phyloP scores from a whole-genome alignment of 1,140 invertebrate species.

The Sminthurinus signatus region DNA sequence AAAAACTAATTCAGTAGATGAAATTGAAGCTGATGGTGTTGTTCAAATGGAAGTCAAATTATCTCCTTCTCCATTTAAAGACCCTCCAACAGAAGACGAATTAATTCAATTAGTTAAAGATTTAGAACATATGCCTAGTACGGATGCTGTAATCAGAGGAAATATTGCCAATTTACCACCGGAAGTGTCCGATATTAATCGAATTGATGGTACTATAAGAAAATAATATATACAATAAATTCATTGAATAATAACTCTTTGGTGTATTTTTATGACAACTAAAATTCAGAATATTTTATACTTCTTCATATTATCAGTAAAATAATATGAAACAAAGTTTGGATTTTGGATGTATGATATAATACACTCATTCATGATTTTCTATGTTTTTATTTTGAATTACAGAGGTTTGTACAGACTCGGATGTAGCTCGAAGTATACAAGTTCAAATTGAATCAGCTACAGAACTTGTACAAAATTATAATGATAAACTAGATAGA shows the following conservation, averaged over 20 bases:
- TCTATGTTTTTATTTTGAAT: too few relatives aligned
- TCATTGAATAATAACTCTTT: too few relatives aligned
- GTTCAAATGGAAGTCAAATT: conserved; percentile 35
- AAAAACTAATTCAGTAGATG: conserved; percentile 33
- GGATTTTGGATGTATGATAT: too few relatives aligned
- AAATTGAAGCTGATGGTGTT: conserved; percentile 39
- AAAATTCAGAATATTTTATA: too few relatives aligned
- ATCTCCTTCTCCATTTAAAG: conserved; percentile 58
- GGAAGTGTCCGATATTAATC: conserved; percentile 49
- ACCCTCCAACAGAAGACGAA: conserved; percentile 83
- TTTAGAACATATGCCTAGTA: conserved; percentile 87
- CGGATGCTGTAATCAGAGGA: conserved; percentile 83
- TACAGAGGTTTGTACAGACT: too few relatives aligned
- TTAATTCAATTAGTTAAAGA: conserved; percentile 72
- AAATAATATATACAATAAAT: too few relatives aligned
- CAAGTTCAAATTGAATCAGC: conserved; percentile 72
- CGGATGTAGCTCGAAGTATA: conserved; percentile 22
- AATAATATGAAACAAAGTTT: too few relatives aligned
- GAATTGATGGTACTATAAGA: too few relatives aligned
- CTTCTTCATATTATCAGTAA: too few relatives aligned
- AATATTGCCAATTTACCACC: conserved; percentile 87
- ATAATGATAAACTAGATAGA: conserved; percentile 73
- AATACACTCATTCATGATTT: too few relatives aligned
- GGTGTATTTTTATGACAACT: too few relatives aligned
- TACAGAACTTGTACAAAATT: conserved; percentile 73